Evolutionary conservation across 1,140 invertebrate species (phyloP), one percentile per base, ranked within the genome.

Genomic region (Heliconius hermathena): DNA sequence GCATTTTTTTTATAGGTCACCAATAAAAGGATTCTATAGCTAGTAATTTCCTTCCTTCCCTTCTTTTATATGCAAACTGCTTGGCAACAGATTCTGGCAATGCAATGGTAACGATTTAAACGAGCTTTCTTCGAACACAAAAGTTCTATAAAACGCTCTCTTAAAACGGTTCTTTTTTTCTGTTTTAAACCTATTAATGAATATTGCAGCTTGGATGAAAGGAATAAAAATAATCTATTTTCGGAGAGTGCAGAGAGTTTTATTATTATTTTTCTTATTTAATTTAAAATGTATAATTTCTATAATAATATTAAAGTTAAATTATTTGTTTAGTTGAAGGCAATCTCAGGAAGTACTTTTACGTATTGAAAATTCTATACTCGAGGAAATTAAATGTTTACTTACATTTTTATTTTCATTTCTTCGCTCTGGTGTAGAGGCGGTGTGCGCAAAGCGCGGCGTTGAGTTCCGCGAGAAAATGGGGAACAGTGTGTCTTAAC

Each of bases 41-140:
- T 60, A 20, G 52, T 54, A 54, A 46, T 46, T 13, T 16, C 41
- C 41, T 46, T 46, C 41, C 41, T 46, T 46, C 13, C 41, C 54
- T 60, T 60, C n/a, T 60, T 60, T 60, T 60, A 60, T 60, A 60
- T 60, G 54, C 54, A 60, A 60, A 60, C 54, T 60, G 60, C 60
- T 29, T 66, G 60, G 60, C 60, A 66, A 26, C 60, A 29, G 60
- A 66, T 66, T 66, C 22, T 66, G 60, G 60, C 60, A 66, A 66
- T 66, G 22, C 60, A 66, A 29, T 66, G 54, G 54, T 66, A 66
- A 29, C 60, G 22, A 66, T 66, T 66, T 66, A 66, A 60, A 60
- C 54, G 54, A 22, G 54, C 54, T 60, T 60, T 60, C 54, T 60
- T 60, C 54, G 54, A 22, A 60, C 54, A 60, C n/a, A 60, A 60